A percentile compares a stretch with the other conserved stretches of the same genome.
Evolutionary conservation across 2,888 invertebrate genomes (phyloP).

Genomic region (Polia nebulosa): DNA sequence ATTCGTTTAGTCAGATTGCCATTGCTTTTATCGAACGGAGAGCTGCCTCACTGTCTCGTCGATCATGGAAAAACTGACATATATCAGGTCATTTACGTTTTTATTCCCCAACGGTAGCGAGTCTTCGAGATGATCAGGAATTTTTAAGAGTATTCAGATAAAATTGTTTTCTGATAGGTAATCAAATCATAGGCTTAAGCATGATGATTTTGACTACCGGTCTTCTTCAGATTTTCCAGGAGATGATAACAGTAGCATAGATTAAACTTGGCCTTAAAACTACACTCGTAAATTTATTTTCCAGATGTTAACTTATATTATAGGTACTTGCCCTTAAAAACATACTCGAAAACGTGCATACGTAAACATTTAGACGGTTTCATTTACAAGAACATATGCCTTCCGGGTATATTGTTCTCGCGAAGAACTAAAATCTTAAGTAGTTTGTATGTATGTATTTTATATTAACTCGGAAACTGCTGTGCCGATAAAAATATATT

Average conservation of each 20-base stretch:
- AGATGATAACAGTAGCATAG: too few relatives aligned
- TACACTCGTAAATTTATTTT: too few relatives aligned
- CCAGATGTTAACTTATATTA: too few relatives aligned
- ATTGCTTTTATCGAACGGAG: neutral
- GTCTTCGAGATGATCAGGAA: neutral
- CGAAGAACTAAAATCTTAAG: neutral
- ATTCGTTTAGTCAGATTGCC: conserved; percentile 32
- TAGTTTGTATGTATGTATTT: conserved; percentile 2
- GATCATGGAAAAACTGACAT: neutral
- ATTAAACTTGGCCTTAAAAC: too few relatives aligned
- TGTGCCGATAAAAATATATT: conserved; percentile 6
- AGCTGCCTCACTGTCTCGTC: neutral
- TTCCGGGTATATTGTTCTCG: too few relatives aligned
- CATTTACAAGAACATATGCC: conserved; percentile 22
- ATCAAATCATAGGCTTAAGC: neutral
- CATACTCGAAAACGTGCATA: neutral
- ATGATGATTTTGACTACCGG: neutral
- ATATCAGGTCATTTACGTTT: neutral
- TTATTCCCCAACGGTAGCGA: neutral
- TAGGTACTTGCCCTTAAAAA: conserved; percentile 11
- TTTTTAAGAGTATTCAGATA: neutral
- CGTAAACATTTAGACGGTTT: conserved; percentile 28
- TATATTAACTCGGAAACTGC: conserved; percentile 34
- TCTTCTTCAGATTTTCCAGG: neutral
- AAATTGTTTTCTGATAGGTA: neutral